Evolutionary conservation across 2,888 invertebrate genomes (phyloP).

Genomic region (Phalera bucephala): DNA sequence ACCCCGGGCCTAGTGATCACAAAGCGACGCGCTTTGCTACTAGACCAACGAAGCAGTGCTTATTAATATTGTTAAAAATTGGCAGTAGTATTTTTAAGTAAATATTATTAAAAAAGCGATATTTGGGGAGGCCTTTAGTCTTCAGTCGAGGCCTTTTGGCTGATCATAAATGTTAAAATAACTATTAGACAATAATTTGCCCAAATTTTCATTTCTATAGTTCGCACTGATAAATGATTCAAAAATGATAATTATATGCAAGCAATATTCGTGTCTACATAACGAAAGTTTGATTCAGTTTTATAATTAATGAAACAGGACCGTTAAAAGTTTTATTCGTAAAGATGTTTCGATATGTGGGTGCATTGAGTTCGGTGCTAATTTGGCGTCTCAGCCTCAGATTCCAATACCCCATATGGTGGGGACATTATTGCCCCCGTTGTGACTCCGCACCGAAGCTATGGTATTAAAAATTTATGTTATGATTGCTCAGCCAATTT

Average conservation of each 20-base stretch:
- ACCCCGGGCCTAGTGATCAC: too few species aligned
- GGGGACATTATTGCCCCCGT: conserved; percentile 43
- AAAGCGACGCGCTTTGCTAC: too few species aligned
- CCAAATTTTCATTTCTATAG: too few species aligned
- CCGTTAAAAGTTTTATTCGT: conserved; percentile 14
- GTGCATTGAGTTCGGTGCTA: conserved; percentile 34
- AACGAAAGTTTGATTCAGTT: conserved; percentile 15
- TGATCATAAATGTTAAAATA: too few species aligned
- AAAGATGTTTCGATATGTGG: conserved; percentile 28
- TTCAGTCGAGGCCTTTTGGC: too few species aligned
- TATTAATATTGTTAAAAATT: too few species aligned
- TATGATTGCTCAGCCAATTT: conserved; percentile 71
- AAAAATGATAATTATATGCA: background rate
- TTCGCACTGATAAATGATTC: too few species aligned
- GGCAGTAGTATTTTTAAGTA: too few species aligned
- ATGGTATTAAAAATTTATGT: conserved; percentile 62
- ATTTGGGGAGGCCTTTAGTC: too few species aligned
- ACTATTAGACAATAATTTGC: too few species aligned
- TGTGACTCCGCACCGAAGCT: conserved; percentile 42
- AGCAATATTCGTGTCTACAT: background rate
- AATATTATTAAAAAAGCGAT: too few species aligned
- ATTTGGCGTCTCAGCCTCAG: conserved; percentile 37
- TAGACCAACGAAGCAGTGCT: too few species aligned
- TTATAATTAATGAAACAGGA: conserved; percentile 6
- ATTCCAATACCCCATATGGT: conserved; percentile 7